Percentiles rank a stretch among this genome's conserved stretches.
Evolutionary conservation across 2,113 vertebrate genomes (phyloP).

Genomic region (Aptenodytes forsteri): DNA sequence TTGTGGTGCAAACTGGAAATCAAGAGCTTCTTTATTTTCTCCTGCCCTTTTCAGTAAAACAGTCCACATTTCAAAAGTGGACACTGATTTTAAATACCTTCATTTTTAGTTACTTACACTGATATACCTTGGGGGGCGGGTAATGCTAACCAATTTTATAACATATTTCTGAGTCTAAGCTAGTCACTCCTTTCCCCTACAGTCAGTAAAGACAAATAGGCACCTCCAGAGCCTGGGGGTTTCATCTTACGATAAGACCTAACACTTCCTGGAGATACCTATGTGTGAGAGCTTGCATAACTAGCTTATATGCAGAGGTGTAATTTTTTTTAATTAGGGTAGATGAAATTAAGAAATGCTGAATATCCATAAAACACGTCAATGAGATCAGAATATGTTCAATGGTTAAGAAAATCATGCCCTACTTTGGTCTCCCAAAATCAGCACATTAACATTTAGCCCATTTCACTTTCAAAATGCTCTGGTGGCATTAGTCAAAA

Average conservation of each 20-base stretch:
- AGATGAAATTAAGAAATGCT: neutral
- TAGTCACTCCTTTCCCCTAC: neutral
- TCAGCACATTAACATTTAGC: neutral
- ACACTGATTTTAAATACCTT: neutral
- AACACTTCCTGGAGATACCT: neutral
- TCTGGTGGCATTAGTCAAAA: neutral
- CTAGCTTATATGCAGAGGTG: neutral
- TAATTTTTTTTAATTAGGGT: neutral
- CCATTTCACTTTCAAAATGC: neutral
- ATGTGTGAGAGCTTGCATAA: neutral
- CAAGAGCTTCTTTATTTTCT: neutral
- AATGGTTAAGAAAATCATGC: neutral
- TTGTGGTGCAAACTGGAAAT: neutral
- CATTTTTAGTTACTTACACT: neutral
- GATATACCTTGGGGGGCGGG: fast-evolving
- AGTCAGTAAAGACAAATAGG: neutral
- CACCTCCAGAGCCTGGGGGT: neutral
- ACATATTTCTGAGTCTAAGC: neutral
- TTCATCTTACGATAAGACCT: neutral
- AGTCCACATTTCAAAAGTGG: neutral
- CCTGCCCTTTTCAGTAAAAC: neutral
- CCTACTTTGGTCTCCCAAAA: fast-evolving
- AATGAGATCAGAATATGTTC: neutral
- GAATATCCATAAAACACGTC: neutral
- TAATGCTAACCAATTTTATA: neutral